These are phyloP conservation scores for Drosophila tristis DNA, from an alignment of 1,140 invertebrate genomes.

Conservation along the genomic window DNA sequence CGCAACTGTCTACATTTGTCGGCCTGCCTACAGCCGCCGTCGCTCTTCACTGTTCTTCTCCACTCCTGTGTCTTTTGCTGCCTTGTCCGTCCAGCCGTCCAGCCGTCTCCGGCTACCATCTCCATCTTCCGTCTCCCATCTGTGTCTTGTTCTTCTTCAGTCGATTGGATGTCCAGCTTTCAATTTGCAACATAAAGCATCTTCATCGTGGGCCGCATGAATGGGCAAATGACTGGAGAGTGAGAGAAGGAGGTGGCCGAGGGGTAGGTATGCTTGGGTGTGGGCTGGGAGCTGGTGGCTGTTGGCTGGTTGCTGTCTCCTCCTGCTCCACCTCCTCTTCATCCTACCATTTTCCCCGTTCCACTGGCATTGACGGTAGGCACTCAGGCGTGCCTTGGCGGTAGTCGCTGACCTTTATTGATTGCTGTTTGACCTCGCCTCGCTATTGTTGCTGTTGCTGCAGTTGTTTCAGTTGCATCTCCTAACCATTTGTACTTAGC, in stretches of 20 bases:
- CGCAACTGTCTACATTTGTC: constrained; percentile 73
- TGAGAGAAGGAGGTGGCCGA: background rate
- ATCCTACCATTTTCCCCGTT: constrained; percentile 20
- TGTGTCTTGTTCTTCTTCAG: constrained; percentile 54
- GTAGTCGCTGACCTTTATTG: constrained; percentile 83
- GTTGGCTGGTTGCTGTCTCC: constrained; percentile 42
- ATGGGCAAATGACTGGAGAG: constrained; percentile 50
- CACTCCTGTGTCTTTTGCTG: constrained; percentile 4
- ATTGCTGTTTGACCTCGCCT: constrained; percentile 83
- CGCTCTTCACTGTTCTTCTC: constrained; percentile 27
- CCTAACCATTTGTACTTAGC: constrained; percentile 74
- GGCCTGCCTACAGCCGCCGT: constrained; percentile 44
- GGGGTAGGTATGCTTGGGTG: constrained; percentile 12
- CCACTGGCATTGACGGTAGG: constrained; percentile 72
- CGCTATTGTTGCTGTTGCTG: constrained; percentile 49
- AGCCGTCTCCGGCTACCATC: too few relatives aligned
- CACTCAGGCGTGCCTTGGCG: constrained; percentile 77
- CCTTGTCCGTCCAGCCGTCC: background rate
- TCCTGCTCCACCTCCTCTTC: constrained; percentile 6
- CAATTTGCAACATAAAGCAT: constrained; percentile 83
- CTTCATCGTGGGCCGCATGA: constrained; percentile 82
- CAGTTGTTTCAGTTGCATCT: constrained; percentile 61
- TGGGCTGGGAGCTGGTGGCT: constrained; percentile 66
- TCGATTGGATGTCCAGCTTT: constrained; percentile 82
- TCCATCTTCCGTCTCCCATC: constrained; percentile 4